Conservation (phyloP, 2,888 invertebrate species). For the Melanophora roralis region DNA sequence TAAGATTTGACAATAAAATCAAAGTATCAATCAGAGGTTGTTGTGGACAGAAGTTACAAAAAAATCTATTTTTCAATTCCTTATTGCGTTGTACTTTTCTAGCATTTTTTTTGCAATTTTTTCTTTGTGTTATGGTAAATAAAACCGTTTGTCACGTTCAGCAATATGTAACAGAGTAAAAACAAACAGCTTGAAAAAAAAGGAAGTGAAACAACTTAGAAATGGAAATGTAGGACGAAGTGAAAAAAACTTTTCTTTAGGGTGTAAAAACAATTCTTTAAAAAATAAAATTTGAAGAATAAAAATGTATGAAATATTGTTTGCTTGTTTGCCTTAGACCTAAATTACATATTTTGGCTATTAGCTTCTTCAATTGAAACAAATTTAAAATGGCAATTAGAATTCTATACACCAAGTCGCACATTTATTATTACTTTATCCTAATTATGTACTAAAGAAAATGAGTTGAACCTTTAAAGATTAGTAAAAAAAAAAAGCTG, state of each 20-base stretch:
- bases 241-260: not conserved
- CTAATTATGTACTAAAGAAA: too few relatives aligned
- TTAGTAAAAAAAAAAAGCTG: too few relatives aligned
- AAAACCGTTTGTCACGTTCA: conserved; percentile 53
- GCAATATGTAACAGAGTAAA: conserved; percentile 19
- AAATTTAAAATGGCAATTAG: too few relatives aligned
- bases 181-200: conserved; percentile 23
- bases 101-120: too few relatives aligned
- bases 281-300: not conserved
- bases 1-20: conserved; percentile 48
- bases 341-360: too few relatives aligned
- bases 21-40: conserved; percentile 52
- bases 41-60: conserved; percentile 19
- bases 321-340: too few relatives aligned
- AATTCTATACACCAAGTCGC: too few relatives aligned
- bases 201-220: conserved; percentile 12
- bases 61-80: not conserved
- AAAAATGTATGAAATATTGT: too few relatives aligned
- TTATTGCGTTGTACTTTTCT: not conserved
- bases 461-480: too few relatives aligned
- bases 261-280: conserved; percentile 14
- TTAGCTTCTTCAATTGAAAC: too few relatives aligned
- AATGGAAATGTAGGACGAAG: not conserved
- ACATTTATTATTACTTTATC: too few relatives aligned
- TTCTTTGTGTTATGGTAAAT: not conserved